Evolutionary conservation across 2,888 invertebrate genomes (phyloP), one percentile per base, ranked within the genome.

Genomic region (Zelleria hepariella): DNA sequence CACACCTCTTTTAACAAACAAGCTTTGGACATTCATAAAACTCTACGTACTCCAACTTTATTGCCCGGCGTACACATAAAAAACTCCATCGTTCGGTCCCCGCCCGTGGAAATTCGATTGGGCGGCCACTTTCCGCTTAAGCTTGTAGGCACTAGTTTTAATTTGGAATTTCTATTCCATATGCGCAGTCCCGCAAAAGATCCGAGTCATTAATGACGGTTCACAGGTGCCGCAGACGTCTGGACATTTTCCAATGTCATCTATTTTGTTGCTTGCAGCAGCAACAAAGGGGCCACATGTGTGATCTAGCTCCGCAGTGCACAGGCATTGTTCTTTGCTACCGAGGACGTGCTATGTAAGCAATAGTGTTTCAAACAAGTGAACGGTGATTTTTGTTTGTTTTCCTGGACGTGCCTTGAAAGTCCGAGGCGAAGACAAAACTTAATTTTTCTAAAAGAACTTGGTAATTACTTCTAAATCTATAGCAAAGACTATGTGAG

Each of bases 221-320:
- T 57, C 53, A 59, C 61, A 61, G 60, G 64, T 61, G 60, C 61
- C 60, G 59, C 68, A 15, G 24, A 53, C 18, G 15, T 25, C 58
- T 77, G 74, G 77, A 78, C 62, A 64, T 60, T 60, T 70, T 81
- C 78, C 78, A 82, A 82, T 77, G 76, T 75, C 73, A 78, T 80
- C 72, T 71, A 66, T 69, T 75, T 66, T 67, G 69, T 70, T 70
- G 74, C 75, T 78, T 75, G 79, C 80, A 77, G 70, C 72, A 70
- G 67, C 69, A 73, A 69, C 69, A 72, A 68, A 25, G 66, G 71
- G 73, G 79, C 68, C 77, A 68, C 85, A 84, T 83, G 75, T 85
- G 85, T 77, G 78, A 80, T 78, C 74, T 77, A 42, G 32, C 26
- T 25, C 58, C 5, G 76, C 69, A 68, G 67, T 77, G 67, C 66